These are phyloP conservation scores for Drosophila conformis DNA, from an alignment of 2,888 invertebrate genomes.

Conservation along the genomic window DNA sequence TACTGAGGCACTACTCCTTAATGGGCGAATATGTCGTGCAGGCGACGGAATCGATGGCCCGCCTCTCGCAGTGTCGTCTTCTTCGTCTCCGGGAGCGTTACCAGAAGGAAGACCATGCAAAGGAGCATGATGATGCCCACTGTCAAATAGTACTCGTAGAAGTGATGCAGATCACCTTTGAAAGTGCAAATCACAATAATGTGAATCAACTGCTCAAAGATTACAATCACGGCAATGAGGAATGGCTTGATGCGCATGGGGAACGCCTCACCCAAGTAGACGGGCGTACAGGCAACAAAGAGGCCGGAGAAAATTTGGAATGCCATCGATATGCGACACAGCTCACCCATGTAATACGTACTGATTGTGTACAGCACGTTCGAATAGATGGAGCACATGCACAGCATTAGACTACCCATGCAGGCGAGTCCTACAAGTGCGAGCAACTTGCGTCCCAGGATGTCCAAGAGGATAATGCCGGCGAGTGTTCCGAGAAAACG, in stretches of 20 bases:
- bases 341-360: conserved; percentile 43
- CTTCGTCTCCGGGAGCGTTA: conserved; percentile 56
- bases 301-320: conserved; percentile 74
- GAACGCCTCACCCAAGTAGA: conserved; percentile 78
- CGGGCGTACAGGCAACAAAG: conserved; percentile 68
- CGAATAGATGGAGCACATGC: conserved; percentile 58
- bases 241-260: conserved; percentile 71
- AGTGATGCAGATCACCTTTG: background rate
- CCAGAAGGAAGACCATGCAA: conserved; percentile 38
- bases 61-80: conserved; percentile 50
- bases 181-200: conserved; percentile 59
- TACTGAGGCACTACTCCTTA: background rate
- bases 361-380: conserved; percentile 5
- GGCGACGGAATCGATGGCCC: conserved; percentile 39
- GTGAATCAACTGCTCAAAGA: conserved; percentile 70
- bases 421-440: conserved; percentile 58
- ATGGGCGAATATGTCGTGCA: conserved; percentile 38
- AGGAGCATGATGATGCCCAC: conserved; percentile 61
- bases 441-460: conserved; percentile 63
- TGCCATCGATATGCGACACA: conserved; percentile 58
- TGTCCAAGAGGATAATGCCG: conserved; percentile 59
- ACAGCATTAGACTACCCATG: conserved; percentile 67
- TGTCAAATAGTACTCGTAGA: conserved; percentile 53
- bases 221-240: conserved; percentile 62
- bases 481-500: conserved; percentile 66